Evolutionary conservation across 2,113 vertebrate genomes (phyloP).

Genomic region (Antechinus stuartii): DNA sequence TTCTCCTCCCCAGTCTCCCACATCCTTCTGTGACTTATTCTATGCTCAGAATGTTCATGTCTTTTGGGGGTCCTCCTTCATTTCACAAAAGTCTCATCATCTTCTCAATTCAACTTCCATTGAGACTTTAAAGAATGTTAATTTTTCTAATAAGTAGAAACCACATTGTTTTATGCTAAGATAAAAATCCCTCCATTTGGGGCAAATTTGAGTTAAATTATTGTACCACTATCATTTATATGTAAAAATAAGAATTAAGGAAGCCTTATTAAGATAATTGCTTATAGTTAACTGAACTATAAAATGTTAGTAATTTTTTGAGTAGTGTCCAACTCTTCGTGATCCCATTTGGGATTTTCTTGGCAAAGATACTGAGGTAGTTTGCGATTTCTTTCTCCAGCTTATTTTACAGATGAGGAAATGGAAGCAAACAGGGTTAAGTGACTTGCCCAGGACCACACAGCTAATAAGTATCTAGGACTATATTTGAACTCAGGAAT

Average conservation of each 20-base stretch:
- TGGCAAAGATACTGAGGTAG: not conserved
- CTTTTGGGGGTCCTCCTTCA: slow-evolving; percentile 34
- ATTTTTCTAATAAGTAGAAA: not conserved
- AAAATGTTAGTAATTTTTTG: not conserved
- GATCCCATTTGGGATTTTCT: not conserved
- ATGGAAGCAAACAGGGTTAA: not conserved
- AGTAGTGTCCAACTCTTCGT: not conserved
- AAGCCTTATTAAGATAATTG: not conserved
- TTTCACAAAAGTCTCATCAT: not conserved
- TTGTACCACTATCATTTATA: not conserved
- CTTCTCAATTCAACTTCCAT: slow-evolving; percentile 2
- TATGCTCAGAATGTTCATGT: not conserved
- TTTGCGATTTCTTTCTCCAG: not conserved
- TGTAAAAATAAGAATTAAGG: not conserved
- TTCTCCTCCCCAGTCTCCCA: not conserved
- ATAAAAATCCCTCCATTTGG: not conserved
- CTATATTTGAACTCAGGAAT: not conserved
- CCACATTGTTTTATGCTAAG: not conserved
- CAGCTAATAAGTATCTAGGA: not conserved
- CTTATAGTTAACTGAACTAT: not conserved
- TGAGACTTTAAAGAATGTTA: not conserved
- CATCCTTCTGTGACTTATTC: slow-evolving; percentile 27
- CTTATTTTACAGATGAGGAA: not conserved
- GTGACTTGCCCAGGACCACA: not conserved
- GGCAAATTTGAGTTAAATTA: not conserved